phyloP scores from a whole-genome alignment of 2,888 invertebrate species.

The Nesidiocoris tenuis region DNA sequence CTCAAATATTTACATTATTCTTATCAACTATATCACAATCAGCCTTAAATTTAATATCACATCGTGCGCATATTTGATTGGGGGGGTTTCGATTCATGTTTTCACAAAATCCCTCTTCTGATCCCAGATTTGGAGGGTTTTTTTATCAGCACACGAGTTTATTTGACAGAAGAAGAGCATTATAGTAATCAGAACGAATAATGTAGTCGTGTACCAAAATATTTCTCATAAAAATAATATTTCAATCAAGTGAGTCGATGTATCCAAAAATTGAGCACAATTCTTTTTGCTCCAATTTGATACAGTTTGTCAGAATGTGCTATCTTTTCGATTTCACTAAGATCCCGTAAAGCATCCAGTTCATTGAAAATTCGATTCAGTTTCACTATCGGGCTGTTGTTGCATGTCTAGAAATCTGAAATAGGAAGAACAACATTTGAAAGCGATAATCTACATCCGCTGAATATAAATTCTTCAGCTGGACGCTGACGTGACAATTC shows the following conservation, averaged over 20 bases:
- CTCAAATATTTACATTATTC: constrained; percentile 30
- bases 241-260: constrained; percentile 10
- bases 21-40: constrained; percentile 32
- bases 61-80: constrained; percentile 26
- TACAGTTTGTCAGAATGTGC: background rate
- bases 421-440: background rate
- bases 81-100: constrained; percentile 7
- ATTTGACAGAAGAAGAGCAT: constrained; percentile 7
- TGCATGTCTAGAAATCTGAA: constrained; percentile 28
- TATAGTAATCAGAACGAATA: constrained; percentile 3
- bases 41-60: constrained; percentile 39
- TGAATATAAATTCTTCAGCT: no score
- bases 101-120: constrained; percentile 7
- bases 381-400: constrained; percentile 22
- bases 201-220: constrained; percentile 29
- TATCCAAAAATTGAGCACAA: constrained; percentile 7
- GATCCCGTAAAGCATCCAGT: background rate
- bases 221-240: constrained; percentile 35
- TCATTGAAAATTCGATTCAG: constrained; percentile 36
- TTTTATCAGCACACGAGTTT: constrained; percentile 15
- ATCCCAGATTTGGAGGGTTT: constrained; percentile 25
- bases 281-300: background rate
- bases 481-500: no score
- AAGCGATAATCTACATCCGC: no score
- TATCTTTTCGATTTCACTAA: background rate